Evolutionary conservation across 2,797 vertebrate genomes (phyloP), one percentile per base, ranked within the genome.

Genomic region (Xenentodon cancila): DNA sequence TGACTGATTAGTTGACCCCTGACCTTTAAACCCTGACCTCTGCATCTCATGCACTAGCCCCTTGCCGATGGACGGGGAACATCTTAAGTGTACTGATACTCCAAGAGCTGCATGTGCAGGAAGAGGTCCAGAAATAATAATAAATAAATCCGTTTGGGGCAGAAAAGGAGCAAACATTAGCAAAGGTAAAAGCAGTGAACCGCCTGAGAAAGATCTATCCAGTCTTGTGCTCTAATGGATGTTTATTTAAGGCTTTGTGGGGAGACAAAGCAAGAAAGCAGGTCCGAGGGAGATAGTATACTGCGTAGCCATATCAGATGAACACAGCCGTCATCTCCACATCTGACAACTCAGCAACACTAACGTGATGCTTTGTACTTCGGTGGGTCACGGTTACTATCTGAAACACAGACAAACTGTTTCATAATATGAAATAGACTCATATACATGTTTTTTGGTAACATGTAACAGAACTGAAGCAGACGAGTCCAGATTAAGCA

Each of bases 1-100:
- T 89, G 88, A 91, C 86, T 75, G 81, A 89, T 89, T 74, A 83
- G 91, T 80, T 87, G 85, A 85, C 84, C 92, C 77, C 57, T 84
- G 82, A 85, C 82, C 89, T 64, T 40, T 79, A 75, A 90, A 86
- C 82, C 68, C 74, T 80, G 84, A 90, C 91, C 92, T 91, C 73
- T 86, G 83, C 82, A 85, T 87, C 75, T 79, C 74, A 61, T 54
- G 74, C 69, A 66, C 75, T 64, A 65, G 65, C 68, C 82, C 70
- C 30, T 61, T 83, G 89, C 77, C 59, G 92, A 94, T 59, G 75
- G 92, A 94, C 85, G 56, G 68, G 71, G 75, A 80, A 85, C 92
- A 92, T 91, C 88, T 90, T 91, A 61, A 79, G 77, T 79, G 72
- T 72, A 73, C 61, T 7, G 51, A 57, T 45, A 30, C 52, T 60